Conservation (phyloP, 2,113 vertebrate genomes). For the Zapus hudsonius region DNA sequence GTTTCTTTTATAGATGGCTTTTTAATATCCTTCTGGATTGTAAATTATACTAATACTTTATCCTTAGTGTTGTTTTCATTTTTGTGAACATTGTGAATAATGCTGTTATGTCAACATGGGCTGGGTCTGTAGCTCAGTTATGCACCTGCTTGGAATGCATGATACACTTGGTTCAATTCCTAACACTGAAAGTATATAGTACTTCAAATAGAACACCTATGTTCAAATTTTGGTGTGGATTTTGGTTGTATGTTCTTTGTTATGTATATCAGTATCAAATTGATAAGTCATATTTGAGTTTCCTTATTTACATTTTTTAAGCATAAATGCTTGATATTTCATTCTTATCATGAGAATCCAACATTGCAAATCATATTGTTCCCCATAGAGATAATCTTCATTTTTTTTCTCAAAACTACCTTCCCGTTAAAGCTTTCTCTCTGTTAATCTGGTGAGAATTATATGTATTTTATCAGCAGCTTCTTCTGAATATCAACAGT, state of each 20-base stretch:
- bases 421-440: neutral
- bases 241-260: neutral
- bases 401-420: neutral
- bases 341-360: neutral
- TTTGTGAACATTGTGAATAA: neutral
- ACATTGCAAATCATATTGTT: neutral
- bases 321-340: neutral
- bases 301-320: neutral
- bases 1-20: neutral
- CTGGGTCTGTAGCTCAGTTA: no score
- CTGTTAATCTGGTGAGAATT: neutral
- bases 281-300: neutral
- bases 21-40: neutral
- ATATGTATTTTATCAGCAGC: neutral
- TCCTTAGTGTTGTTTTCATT: neutral
- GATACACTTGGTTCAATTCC: neutral
- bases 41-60: neutral
- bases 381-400: neutral
- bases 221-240: neutral
- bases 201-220: neutral
- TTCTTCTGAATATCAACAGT: neutral
- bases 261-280: neutral
- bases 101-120: neutral
- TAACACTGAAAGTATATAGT: neutral
- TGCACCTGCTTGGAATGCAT: neutral